Conservation (phyloP, 1,140 invertebrate genomes). For the Leptinotarsa defecta region DNA sequence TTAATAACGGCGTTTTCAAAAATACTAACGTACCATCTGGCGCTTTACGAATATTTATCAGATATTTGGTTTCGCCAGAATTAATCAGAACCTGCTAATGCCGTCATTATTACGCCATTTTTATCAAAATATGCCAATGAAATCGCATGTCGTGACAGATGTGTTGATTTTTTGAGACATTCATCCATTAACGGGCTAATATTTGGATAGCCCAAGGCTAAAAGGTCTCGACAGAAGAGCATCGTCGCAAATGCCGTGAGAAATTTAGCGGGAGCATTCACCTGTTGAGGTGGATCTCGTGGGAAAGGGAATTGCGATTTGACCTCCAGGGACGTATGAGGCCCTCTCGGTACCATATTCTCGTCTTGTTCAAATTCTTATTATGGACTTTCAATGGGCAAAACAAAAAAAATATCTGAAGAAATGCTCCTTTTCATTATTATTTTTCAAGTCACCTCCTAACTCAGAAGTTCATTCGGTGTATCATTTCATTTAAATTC, state of each 20-base stretch:
- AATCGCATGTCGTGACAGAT: background rate
- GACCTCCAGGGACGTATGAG: background rate
- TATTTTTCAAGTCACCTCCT: too few species aligned
- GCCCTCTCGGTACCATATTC: too few species aligned
- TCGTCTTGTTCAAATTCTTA: too few species aligned
- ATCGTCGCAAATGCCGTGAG: conserved; percentile 30
- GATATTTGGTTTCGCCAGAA: background rate
- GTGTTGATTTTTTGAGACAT: background rate
- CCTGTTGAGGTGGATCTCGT: conserved; percentile 20
- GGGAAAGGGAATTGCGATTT: conserved; percentile 10
- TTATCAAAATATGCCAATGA: background rate
- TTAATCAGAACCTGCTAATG: background rate
- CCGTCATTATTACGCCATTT: background rate
- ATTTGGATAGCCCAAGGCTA: background rate
- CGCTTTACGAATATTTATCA: background rate
- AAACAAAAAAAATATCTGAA: too few species aligned
- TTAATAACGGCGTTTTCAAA: background rate
- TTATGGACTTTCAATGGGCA: too few species aligned
- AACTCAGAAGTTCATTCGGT: too few species aligned
- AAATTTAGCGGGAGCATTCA: conserved; percentile 21
- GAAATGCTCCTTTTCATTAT: too few species aligned
- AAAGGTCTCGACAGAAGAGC: background rate
- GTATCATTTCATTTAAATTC: too few species aligned
- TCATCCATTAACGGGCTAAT: background rate
- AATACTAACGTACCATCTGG: background rate